Conservation (phyloP, 2,888 invertebrate genomes). For the Thysanoteuthis rhombus region DNA sequence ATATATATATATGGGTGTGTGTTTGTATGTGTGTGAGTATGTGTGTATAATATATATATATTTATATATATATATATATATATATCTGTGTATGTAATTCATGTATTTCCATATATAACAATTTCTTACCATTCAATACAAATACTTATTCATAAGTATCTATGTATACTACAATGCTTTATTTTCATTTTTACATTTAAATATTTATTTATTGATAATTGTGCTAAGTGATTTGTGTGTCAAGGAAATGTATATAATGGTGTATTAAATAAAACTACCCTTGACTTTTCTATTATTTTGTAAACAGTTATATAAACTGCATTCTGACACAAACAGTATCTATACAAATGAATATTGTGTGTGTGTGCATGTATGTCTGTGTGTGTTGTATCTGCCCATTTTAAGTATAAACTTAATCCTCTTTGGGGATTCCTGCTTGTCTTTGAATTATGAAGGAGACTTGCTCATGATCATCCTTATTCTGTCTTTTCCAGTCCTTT, state of each 20-base stretch:
- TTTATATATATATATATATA: background rate
- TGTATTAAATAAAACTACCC: background rate
- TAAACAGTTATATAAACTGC: no score
- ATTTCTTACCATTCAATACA: background rate
- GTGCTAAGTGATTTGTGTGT: background rate
- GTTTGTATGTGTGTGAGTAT: background rate
- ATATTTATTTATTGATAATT: background rate
- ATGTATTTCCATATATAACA: background rate
- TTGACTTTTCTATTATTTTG: no score
- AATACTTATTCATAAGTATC: background rate
- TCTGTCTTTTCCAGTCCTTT: no score
- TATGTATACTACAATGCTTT: background rate
- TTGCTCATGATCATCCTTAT: no score
- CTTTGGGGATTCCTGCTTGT: no score
- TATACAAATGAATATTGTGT: no score
- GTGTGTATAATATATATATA: background rate
- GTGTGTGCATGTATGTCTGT: no score
- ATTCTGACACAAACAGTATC: no score
- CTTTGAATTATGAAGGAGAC: no score
- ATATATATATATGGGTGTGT: background rate
- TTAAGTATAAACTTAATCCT: no score
- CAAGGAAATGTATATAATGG: background rate
- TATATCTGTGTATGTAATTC: background rate
- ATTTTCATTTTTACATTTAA: background rate
- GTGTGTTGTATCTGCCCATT: no score